Evolutionary conservation across 1,140 invertebrate species (phyloP).

Genomic region (Papilio xuthus): DNA sequence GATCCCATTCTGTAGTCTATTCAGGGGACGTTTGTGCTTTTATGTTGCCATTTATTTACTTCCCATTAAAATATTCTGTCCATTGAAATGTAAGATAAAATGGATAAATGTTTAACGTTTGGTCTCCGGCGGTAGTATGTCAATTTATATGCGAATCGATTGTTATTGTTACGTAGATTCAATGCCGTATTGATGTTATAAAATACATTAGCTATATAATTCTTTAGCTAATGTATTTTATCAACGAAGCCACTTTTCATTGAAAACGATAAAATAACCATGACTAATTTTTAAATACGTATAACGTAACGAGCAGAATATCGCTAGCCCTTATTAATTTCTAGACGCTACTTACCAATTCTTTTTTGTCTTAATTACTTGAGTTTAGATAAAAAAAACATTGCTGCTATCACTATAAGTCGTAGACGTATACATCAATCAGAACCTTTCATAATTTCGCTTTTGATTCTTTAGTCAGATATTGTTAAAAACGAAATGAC

Average conservation of each 20-base stretch:
- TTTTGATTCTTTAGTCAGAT: neutral
- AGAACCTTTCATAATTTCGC: neutral
- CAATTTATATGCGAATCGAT: constrained; percentile 37
- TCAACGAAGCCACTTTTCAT: neutral
- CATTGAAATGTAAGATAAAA: constrained; percentile 40
- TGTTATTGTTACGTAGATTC: neutral
- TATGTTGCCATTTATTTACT: constrained; percentile 39
- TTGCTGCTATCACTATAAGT: neutral
- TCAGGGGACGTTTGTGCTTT: constrained; percentile 36
- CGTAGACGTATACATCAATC: neutral
- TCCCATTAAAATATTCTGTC: constrained; percentile 37
- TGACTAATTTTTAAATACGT: neutral
- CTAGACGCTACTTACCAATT: too few relatives aligned
- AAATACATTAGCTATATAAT: neutral
- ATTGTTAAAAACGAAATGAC: neutral
- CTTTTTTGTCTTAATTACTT: too few relatives aligned
- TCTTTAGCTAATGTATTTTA: neutral
- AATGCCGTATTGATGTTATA: constrained; percentile 8
- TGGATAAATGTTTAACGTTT: constrained; percentile 33
- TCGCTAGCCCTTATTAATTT: too few relatives aligned
- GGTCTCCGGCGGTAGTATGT: constrained; percentile 10
- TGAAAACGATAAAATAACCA: neutral
- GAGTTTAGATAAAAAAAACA: too few relatives aligned
- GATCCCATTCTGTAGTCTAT: constrained; percentile 40
- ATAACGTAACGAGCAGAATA: too few relatives aligned